phyloP scores from a whole-genome alignment of 2,888 invertebrate species.

The Dicranocentrus wangi region DNA sequence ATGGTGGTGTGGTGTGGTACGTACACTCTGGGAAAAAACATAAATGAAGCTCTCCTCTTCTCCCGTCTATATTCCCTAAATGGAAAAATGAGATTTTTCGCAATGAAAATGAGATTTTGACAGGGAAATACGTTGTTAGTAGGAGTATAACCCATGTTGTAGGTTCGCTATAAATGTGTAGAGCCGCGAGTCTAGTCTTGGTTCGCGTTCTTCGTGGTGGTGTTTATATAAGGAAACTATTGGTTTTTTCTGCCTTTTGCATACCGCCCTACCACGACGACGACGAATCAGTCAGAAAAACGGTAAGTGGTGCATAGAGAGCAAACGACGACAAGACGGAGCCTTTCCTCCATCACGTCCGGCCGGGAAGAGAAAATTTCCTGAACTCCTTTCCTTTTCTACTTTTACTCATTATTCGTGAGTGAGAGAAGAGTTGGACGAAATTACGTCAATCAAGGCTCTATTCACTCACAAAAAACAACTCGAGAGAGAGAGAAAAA shows the following conservation, averaged over 20 bases:
- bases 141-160: not conserved
- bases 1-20: too few species aligned
- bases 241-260: too few species aligned
- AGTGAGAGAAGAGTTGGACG: conserved; percentile 70
- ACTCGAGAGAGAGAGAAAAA: too few species aligned
- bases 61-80: not conserved
- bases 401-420: conserved; percentile 72
- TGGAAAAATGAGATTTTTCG: conserved; percentile 41
- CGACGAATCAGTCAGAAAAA: conserved; percentile 7
- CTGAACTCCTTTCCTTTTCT: conserved; percentile 72
- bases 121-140: conserved; percentile 42
- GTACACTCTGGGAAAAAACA: too few species aligned
- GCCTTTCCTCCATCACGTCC: conserved; percentile 72
- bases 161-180: conserved; percentile 6
- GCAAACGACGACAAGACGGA: conserved; percentile 63
- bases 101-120: conserved; percentile 39
- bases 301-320: conserved; percentile 23
- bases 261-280: not conserved
- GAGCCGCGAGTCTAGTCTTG: too few species aligned
- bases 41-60: not conserved
- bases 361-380: conserved; percentile 73
- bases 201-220: too few species aligned
- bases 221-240: too few species aligned
- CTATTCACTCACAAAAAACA: conserved; percentile 71
- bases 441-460: conserved; percentile 73